Conservation (phyloP, 2,113 vertebrate species). For the Notiomystis cincta region DNA sequence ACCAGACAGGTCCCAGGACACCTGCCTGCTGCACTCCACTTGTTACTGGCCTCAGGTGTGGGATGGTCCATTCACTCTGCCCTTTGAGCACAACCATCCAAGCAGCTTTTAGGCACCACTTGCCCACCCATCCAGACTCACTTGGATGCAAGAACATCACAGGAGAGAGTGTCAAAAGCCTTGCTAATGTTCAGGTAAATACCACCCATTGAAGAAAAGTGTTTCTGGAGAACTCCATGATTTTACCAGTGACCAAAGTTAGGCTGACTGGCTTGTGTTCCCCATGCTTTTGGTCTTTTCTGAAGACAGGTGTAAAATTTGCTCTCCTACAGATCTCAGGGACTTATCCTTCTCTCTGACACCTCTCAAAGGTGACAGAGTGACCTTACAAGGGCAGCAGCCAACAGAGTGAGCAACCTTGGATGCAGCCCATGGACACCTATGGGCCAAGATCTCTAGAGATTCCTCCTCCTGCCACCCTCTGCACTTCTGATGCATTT, state of each 20-base stretch:
- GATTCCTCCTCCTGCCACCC: neutral
- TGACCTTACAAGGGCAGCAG: neutral
- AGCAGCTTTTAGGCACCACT: neutral
- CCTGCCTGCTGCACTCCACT: no score
- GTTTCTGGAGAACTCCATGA: neutral
- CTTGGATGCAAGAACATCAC: neutral
- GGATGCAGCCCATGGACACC: neutral
- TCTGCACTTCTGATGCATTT: neutral
- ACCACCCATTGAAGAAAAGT: neutral
- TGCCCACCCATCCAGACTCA: fast-evolving
- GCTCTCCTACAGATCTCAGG: neutral
- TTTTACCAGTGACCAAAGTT: neutral
- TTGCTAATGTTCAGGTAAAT: neutral
- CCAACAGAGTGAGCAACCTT: neutral
- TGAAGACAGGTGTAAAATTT: neutral
- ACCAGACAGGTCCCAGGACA: neutral
- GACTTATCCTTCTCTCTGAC: neutral
- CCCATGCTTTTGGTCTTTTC: neutral
- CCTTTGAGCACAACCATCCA: neutral
- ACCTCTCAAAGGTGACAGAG: neutral
- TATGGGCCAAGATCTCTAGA: neutral
- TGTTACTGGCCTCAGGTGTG: neutral
- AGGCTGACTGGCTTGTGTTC: neutral
- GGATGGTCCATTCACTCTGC: neutral
- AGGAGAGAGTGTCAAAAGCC: neutral